phyloP scores from a whole-genome alignment of 1,140 invertebrate species.

The Leptinotarsa lineolata region DNA sequence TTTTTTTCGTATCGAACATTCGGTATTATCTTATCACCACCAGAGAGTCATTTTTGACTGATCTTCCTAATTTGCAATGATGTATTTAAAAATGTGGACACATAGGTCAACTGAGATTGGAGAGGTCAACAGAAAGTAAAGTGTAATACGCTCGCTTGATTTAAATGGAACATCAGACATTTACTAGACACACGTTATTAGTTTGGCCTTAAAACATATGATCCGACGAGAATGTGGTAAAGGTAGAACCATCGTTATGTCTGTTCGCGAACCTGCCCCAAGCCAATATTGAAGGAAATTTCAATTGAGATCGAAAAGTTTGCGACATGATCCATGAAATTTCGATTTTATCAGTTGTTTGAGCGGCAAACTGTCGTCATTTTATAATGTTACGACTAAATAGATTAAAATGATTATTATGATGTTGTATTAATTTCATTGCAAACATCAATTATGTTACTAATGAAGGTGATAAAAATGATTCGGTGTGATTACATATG shows the following conservation, averaged over 20 bases:
- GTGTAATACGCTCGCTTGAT: slow-evolving; percentile 1
- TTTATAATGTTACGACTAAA: too few relatives aligned
- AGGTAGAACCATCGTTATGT: neutral
- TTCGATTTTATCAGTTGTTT: slow-evolving; percentile 1
- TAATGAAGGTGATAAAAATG: too few relatives aligned
- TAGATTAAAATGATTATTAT: too few relatives aligned
- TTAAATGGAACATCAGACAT: slow-evolving; percentile 27
- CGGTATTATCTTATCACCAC: neutral
- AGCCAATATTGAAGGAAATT: neutral
- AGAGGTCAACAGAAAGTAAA: slow-evolving; percentile 24
- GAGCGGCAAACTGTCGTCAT: neutral
- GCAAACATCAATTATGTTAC: too few relatives aligned
- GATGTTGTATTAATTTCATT: too few relatives aligned
- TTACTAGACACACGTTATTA: slow-evolving; percentile 22
- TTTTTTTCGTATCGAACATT: too few relatives aligned
- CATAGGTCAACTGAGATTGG: slow-evolving; percentile 24
- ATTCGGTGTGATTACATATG: too few relatives aligned
- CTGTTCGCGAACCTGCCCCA: neutral
- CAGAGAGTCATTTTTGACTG: slow-evolving; percentile 1
- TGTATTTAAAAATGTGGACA: slow-evolving; percentile 24
- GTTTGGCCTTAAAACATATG: slow-evolving; percentile 23
- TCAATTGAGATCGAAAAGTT: too few relatives aligned
- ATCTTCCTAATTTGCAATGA: slow-evolving; percentile 22
- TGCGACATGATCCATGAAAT: neutral
- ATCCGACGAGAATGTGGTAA: neutral